phyloP scores from a whole-genome alignment of 2,797 vertebrate species.

The Mustela erminea region DNA sequence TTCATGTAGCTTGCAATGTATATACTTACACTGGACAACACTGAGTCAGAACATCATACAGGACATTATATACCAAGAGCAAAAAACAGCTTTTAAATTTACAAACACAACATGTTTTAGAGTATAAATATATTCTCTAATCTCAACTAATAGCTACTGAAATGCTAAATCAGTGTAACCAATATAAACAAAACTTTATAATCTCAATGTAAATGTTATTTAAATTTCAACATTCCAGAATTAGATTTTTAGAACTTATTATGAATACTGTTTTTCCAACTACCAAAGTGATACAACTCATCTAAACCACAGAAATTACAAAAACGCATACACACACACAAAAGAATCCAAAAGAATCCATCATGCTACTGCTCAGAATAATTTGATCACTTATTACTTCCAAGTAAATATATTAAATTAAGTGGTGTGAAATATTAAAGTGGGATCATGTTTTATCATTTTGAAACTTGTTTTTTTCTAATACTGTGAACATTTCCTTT shows the following conservation, averaged over 20 bases:
- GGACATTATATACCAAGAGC: neutral
- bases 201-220: neutral
- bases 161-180: neutral
- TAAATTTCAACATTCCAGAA: conserved; percentile 51
- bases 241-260: neutral
- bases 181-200: conserved; percentile 3
- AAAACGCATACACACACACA: neutral
- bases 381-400: conserved; percentile 1
- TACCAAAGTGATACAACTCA: conserved; percentile 15
- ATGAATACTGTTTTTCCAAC: neutral
- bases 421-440: neutral
- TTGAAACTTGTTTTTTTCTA: neutral
- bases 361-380: neutral
- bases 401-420: neutral
- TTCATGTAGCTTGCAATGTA: neutral
- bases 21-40: neutral
- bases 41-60: conserved; percentile 4
- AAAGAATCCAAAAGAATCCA: neutral
- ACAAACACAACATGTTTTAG: conserved; percentile 2
- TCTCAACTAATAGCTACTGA: neutral
- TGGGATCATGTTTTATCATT: neutral
- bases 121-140: neutral
- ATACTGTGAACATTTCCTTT: neutral
- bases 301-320: neutral
- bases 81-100: neutral